A percentile compares a stretch with the other conserved stretches of the same genome.
These are phyloP conservation scores for Halcyon chelicuti DNA, from an alignment of 2,797 vertebrate species.

Conservation along the genomic window DNA sequence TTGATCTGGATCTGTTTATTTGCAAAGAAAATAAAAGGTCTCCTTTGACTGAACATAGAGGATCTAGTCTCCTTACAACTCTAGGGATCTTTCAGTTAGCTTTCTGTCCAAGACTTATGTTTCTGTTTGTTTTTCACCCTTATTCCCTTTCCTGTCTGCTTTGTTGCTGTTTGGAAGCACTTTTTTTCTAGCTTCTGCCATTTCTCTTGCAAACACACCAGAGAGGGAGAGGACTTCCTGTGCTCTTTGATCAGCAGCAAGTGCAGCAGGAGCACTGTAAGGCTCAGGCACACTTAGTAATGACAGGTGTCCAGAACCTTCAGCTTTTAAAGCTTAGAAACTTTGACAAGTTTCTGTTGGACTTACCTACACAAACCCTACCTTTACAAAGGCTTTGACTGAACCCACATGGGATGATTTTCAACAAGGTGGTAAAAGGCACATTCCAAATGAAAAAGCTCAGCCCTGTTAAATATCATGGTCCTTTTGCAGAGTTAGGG, in stretches of 20 bases:
- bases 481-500: not conserved
- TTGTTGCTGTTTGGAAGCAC: not conserved
- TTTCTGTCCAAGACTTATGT: not conserved
- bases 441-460: not conserved
- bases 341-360: not conserved
- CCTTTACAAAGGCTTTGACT: not conserved
- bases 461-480: not conserved
- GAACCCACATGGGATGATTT: not conserved
- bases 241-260: not conserved
- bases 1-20: not conserved
- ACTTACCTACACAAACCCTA: not conserved
- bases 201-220: accelerated
- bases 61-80: not conserved
- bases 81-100: not conserved
- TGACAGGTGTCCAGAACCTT: not conserved
- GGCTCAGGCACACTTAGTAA: not conserved
- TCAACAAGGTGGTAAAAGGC: not conserved
- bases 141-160: not conserved
- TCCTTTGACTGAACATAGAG: not conserved
- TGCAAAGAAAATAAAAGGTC: not conserved
- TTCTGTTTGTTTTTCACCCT: not conserved
- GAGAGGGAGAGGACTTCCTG: not conserved
- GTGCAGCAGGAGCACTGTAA: accelerated
- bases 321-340: not conserved
- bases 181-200: not conserved